phyloP scores from a whole-genome alignment of 2,888 invertebrate genomes.

The Scaptomyza reducta region DNA sequence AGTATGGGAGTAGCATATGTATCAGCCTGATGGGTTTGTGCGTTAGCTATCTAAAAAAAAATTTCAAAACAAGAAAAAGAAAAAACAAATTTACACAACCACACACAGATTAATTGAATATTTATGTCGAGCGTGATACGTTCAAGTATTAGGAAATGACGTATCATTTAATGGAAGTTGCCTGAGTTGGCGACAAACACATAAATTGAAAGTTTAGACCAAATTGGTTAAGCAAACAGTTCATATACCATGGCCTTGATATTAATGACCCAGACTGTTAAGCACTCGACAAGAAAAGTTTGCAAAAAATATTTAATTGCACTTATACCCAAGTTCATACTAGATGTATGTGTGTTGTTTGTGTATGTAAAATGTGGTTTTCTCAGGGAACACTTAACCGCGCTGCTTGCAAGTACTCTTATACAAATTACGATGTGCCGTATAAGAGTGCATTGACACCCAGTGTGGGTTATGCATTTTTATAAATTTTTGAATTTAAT shows the following conservation, averaged over 20 bases:
- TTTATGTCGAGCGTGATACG: constrained; percentile 52
- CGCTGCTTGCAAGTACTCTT: constrained; percentile 14
- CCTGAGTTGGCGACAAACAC: constrained; percentile 29
- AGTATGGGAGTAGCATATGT: constrained; percentile 30
- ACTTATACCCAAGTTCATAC: constrained; percentile 23
- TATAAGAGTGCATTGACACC: constrained; percentile 16
- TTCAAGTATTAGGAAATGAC: constrained; percentile 34
- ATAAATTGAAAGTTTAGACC: constrained; percentile 47
- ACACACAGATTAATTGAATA: constrained; percentile 59
- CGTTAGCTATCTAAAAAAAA: constrained; percentile 47
- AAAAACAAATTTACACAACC: background rate
- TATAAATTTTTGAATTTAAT: background rate
- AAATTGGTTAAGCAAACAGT: constrained; percentile 32
- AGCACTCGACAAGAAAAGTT: constrained; percentile 44
- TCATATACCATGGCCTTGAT: constrained; percentile 50
- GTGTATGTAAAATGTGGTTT: constrained; percentile 18
- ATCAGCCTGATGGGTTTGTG: constrained; percentile 23
- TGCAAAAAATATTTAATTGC: constrained; percentile 52
- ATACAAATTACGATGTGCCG: constrained; percentile 8
- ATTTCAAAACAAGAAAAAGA: constrained; percentile 30
- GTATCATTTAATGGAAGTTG: constrained; percentile 18
- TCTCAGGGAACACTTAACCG: background rate
- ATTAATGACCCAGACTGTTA: constrained; percentile 54
- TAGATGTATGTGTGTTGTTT: background rate
- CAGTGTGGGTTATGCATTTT: background rate